Conservation (phyloP, 2,113 vertebrate species). For the Ceyx melanurus region DNA sequence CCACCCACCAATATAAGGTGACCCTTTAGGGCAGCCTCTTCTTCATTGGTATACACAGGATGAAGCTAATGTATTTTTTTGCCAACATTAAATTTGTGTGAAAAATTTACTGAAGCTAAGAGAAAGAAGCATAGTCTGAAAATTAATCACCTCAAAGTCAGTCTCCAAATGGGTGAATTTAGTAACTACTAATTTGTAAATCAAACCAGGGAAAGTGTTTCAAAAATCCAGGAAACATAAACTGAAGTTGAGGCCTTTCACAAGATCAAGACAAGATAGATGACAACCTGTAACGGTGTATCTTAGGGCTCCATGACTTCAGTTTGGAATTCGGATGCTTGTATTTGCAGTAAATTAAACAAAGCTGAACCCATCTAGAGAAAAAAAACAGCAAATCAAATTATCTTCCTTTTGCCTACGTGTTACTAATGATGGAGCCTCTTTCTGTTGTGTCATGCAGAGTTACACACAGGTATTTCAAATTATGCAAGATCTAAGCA, state of each 20-base stretch:
- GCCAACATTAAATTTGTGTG: slow-evolving; percentile 5
- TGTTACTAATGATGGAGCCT: slow-evolving; percentile 61
- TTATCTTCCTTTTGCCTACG: slow-evolving; percentile 66
- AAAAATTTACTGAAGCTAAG: slow-evolving; percentile 15
- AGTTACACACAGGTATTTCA: slow-evolving; percentile 44
- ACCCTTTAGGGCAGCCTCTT: background rate
- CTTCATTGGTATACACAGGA: background rate
- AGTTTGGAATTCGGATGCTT: slow-evolving; percentile 71
- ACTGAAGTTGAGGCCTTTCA: slow-evolving; percentile 70
- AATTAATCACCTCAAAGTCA: slow-evolving; percentile 13
- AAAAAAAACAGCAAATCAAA: slow-evolving; percentile 71
- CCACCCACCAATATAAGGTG: slow-evolving; percentile 5
- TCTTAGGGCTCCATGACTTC: slow-evolving; percentile 74
- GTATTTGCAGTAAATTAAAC: slow-evolving; percentile 74
- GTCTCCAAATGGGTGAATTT: background rate
- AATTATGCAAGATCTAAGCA: slow-evolving; percentile 30
- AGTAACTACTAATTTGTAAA: slow-evolving; percentile 14
- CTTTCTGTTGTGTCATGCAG: slow-evolving; percentile 58
- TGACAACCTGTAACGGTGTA: slow-evolving; percentile 73
- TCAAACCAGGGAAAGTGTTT: slow-evolving; percentile 24
- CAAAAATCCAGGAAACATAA: slow-evolving; percentile 58
- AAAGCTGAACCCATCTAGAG: slow-evolving; percentile 75
- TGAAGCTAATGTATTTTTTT: background rate
- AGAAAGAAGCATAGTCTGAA: slow-evolving; percentile 17
- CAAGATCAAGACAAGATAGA: slow-evolving; percentile 72